Conservation (phyloP, 2,888 invertebrate genomes). For the Pardosa pseudoannulata region DNA sequence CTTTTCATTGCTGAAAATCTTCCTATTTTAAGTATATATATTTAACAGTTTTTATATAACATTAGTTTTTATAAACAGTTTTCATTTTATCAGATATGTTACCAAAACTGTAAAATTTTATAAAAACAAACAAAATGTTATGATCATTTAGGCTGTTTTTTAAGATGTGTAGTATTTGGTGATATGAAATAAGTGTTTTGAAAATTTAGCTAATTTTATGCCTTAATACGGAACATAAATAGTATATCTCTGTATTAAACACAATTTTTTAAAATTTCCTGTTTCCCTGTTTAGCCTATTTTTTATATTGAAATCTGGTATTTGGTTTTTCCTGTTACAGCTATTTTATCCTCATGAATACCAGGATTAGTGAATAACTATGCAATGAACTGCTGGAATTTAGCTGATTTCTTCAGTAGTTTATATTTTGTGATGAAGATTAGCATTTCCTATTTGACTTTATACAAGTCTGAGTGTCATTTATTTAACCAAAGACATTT, state of each 20-base stretch:
- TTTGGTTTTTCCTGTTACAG: conserved; percentile 52
- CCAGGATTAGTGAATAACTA: conserved; percentile 38
- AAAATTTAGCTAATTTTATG: no score
- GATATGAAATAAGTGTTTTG: no score
- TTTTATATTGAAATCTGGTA: conserved; percentile 38
- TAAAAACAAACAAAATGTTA: no score
- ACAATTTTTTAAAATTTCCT: background rate
- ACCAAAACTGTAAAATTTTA: no score
- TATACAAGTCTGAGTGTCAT: conserved; percentile 12
- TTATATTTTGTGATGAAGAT: conserved; percentile 14
- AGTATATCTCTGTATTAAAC: background rate
- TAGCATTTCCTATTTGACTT: conserved; percentile 11
- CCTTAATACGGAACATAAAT: no score
- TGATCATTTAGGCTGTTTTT: no score
- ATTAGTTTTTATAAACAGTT: no score
- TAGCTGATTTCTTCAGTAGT: conserved; percentile 30
- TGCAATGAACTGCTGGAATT: conserved; percentile 43
- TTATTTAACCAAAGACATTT: background rate
- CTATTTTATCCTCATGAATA: conserved; percentile 28
- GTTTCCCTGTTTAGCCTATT: conserved; percentile 8
- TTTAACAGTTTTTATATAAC: no score
- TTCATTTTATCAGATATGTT: no score
- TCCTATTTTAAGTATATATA: no score
- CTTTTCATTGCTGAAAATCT: no score
- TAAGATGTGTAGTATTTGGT: no score